phyloP scores from a whole-genome alignment of 35 echinoderm and acorn worm genomes.

The Acanthaster planci region DNA sequence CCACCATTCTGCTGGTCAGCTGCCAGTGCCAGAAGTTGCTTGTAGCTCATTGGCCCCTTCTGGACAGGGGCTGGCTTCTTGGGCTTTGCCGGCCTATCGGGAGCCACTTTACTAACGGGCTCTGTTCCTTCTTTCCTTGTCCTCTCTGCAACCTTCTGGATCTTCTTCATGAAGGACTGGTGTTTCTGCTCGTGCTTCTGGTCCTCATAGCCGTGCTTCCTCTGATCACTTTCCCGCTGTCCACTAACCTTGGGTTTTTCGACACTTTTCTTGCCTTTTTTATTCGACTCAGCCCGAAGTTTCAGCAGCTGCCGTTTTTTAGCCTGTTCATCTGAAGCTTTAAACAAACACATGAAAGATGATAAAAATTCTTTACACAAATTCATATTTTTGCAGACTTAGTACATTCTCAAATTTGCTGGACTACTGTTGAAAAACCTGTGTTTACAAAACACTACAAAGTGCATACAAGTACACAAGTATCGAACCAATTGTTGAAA shows the following conservation, averaged over 20 bases:
- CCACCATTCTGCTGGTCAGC: constrained; percentile 44
- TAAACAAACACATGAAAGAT: background rate
- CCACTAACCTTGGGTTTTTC: constrained; percentile 33
- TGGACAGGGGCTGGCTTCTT: constrained; percentile 48
- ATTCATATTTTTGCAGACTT: background rate
- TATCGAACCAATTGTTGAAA: too few relatives aligned
- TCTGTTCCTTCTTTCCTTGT: constrained; percentile 1
- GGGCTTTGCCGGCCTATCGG: background rate
- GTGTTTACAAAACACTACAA: too few relatives aligned
- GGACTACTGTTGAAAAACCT: too few relatives aligned
- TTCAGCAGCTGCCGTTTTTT: constrained; percentile 25
- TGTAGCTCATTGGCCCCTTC: constrained; percentile 68
- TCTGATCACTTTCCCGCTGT: background rate
- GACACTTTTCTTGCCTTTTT: constrained; percentile 4
- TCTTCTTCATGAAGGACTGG: constrained; percentile 67
- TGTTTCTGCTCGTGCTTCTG: constrained; percentile 61
- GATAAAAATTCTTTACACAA: background rate
- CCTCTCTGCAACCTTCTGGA: constrained; percentile 51
- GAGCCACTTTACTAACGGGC: background rate
- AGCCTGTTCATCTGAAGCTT: constrained; percentile 39
- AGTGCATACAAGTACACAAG: too few relatives aligned
- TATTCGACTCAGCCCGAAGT: constrained; percentile 10
- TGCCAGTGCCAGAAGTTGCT: constrained; percentile 69
- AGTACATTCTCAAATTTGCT: background rate
- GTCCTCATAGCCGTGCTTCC: constrained; percentile 33